Evolutionary conservation across 2,888 invertebrate species (phyloP), one percentile per base, ranked within the genome.

Genomic region (Diarsia dahlii): DNA sequence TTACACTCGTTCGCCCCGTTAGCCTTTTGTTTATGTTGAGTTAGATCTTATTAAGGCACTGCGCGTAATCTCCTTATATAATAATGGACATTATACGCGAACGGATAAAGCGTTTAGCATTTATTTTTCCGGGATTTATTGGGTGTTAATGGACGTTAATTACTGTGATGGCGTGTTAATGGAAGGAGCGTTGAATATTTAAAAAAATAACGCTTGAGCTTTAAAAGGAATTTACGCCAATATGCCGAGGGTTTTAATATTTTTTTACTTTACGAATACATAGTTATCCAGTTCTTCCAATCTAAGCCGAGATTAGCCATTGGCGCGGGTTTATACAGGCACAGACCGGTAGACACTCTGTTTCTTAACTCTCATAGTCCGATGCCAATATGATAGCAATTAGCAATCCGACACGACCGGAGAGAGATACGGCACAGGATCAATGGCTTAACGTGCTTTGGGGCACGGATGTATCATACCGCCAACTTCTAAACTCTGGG

Each of bases 1-100:
- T 85, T 81, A 89, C 78, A 78, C 39, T 39, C 39, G 54, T 81
- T 78, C n/a, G 58, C 67, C 60, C 68, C 70, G 77, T 78, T 80
- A 80, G 78, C 69, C 82, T 86, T 85, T 85, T 88, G 87, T 87
- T 82, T 87, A 81, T 84, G 78, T 82, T 82, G 78, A 84, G 74
- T 85, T 83, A 86, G 81, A 78, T 74, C 79, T 84, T 86, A 79
- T 80, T 85, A 87, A 72, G 76, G 72, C 69, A 87, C 65, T 76
- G 74, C 76, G 70, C 69, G 64, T 75, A 71, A 83, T 77, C 69
- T 70, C 58, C 68, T 81, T 68, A 68, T 65, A 56, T 28, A 71
- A 62, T 76, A 60, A 79, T 72, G 76, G 66, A 74, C 65, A 66
- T 50, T 74, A 50, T 73, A 71, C 67, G 63, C 72, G 71, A 75